Evolutionary conservation across 2,797 vertebrate genomes (phyloP), one percentile per base, ranked within the genome.

Genomic region (Coracias cyanogaster): DNA sequence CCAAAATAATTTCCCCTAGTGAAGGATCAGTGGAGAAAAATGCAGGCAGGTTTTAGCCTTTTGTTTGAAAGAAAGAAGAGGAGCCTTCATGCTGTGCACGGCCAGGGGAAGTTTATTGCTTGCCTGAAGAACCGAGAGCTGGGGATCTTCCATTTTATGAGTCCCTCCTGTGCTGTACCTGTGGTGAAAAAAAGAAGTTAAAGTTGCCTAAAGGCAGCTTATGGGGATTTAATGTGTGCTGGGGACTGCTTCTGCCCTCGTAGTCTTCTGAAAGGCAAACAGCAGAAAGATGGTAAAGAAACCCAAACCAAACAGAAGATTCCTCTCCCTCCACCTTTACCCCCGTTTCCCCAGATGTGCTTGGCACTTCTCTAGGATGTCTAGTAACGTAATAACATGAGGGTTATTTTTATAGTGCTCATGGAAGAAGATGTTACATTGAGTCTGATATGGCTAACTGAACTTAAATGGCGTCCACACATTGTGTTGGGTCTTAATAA

Each of bases 1-100:
- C 96, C 95, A 95, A 89, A 96, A 86, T 81, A 80, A 95, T 95
- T 96, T 97, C 70, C 84, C 82, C 81, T 86, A 74, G 81, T 90
- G 91, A 96, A 90, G 71, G 78, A 93, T 67, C 91, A 88, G 81
- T 60, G 65, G 78, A 80, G 57, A 95, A 85, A 88, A 95, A 74
- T 72, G 46, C 49, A 70, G 88, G 21, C 76, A 85, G 86, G 60
- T 92, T 96, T 92, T 85, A 72, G 80, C 66, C 55, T 90, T 90
- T 90, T 84, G 73, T 60, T 43, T 81, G 70, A 60, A 55, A 84
- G 62, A 79, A 76, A 22, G 85, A 83, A 80, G 82, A 79, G 35
- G 60, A 90, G 28, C 55, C 46, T 69, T 94, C 69, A 15, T 33
- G 61, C 85, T 81, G 70, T 2, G 3, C 52, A 10, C 0, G 4